A percentile compares a stretch with the other conserved stretches of the same genome.
Conservation (phyloP, 2,888 invertebrate genomes). For the Ceriagrion tenellum region DNA sequence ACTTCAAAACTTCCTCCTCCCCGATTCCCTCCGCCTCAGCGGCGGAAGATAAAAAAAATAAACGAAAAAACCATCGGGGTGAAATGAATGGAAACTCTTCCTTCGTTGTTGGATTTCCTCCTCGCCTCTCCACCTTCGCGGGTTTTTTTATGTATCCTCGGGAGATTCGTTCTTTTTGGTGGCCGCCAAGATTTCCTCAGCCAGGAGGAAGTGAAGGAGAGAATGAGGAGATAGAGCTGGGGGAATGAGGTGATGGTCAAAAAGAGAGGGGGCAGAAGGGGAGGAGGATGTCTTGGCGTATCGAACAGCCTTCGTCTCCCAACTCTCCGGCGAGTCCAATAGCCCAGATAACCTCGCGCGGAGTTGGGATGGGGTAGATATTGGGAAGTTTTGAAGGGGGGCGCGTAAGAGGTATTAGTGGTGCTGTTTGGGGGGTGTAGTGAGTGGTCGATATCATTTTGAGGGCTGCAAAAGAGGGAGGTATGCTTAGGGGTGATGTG, state of each 20-base stretch:
- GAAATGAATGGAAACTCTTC: slow-evolving; percentile 55
- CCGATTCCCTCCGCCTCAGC: neutral
- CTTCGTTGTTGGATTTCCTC: neutral
- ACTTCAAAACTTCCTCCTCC: neutral
- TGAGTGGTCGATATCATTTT: too few relatives aligned
- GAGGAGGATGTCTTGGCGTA: neutral
- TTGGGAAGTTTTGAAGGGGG: neutral
- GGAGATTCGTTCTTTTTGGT: slow-evolving; percentile 43
- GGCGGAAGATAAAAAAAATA: slow-evolving; percentile 9
- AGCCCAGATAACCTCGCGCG: slow-evolving; percentile 32
- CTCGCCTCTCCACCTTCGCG: neutral
- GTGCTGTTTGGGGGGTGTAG: neutral
- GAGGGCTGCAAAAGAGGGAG: too few relatives aligned
- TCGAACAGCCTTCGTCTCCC: slow-evolving; percentile 54
- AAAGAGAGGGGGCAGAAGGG: neutral
- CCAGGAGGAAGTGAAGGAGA: neutral
- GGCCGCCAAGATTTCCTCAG: neutral
- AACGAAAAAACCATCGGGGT: slow-evolving; percentile 36
- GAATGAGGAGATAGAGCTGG: neutral
- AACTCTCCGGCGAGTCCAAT: slow-evolving; percentile 45
- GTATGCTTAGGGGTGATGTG: too few relatives aligned
- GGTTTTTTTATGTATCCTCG: slow-evolving; percentile 54
- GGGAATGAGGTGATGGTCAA: neutral
- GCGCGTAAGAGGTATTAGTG: neutral
- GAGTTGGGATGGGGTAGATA: neutral